Conservation (phyloP, 1,140 invertebrate species). For the Phocides pigmalion region DNA sequence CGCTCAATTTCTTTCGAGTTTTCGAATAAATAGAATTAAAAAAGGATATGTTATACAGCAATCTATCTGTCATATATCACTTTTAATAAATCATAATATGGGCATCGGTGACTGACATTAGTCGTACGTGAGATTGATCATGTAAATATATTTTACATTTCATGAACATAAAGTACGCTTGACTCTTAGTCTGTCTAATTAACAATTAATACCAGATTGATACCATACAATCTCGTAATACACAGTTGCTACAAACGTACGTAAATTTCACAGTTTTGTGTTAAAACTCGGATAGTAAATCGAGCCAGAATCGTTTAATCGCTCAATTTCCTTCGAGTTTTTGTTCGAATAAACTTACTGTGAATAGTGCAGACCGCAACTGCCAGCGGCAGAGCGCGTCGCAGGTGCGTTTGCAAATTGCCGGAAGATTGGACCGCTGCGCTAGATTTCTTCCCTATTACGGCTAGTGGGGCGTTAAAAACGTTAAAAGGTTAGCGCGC, state of each 20-base stretch:
- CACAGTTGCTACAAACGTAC: no score
- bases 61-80: no score
- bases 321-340: constrained; percentile 22
- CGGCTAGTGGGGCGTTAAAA: background rate
- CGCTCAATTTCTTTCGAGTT: constrained; percentile 21
- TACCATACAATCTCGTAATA: no score
- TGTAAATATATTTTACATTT: no score
- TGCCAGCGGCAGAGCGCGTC: constrained; percentile 31
- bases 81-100: no score
- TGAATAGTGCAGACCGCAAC: constrained; percentile 32
- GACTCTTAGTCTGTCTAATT: no score
- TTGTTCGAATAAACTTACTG: constrained; percentile 22
- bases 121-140: no score
- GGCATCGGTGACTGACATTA: no score
- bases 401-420: constrained; percentile 51
- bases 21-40: constrained; percentile 21
- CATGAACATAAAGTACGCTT: no score
- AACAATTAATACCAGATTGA: no score
- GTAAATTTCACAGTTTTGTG: no score
- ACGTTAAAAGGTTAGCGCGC: background rate
- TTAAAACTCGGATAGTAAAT: background rate
- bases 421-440: constrained; percentile 40
- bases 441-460: constrained; percentile 39
- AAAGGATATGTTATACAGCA: no score
- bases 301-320: constrained; percentile 24